A percentile compares a stretch with the other conserved stretches of the same genome.
Conservation (phyloP, 2,797 vertebrate species). For the Enteromius anoplus region DNA sequence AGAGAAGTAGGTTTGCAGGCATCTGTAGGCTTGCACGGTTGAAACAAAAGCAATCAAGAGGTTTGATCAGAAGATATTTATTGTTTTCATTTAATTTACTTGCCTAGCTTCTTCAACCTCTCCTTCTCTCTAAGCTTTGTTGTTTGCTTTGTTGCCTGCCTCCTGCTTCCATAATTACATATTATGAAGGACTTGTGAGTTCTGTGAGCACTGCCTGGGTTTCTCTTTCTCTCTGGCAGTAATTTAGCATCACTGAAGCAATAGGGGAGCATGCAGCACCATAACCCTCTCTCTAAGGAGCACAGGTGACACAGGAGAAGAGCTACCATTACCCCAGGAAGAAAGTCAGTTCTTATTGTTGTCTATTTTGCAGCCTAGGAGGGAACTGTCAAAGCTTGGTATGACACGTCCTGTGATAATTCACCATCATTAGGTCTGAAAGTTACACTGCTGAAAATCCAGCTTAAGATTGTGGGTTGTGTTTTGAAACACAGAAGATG, state of each 20-base stretch:
- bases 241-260: slow-evolving; percentile 36
- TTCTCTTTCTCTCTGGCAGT: slow-evolving; percentile 33
- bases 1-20: not conserved
- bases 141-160: slow-evolving; percentile 8
- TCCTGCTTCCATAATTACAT: slow-evolving; percentile 17
- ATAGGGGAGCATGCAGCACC: not conserved
- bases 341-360: slow-evolving; percentile 16
- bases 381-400: slow-evolving; percentile 4
- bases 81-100: not conserved
- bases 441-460: not conserved
- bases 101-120: not conserved
- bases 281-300: slow-evolving; percentile 16
- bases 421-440: not conserved
- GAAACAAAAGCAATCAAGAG: slow-evolving; percentile 17
- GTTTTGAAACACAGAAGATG: not conserved
- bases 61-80: not conserved
- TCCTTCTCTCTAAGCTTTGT: slow-evolving; percentile 5
- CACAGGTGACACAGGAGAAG: slow-evolving; percentile 42
- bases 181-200: slow-evolving; percentile 9
- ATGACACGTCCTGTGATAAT: not conserved
- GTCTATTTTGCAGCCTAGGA: slow-evolving; percentile 21
- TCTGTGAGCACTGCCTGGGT: not conserved
- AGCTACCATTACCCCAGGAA: slow-evolving; percentile 31
- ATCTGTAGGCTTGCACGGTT: not conserved
- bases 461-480: not conserved